phyloP scores from a whole-genome alignment of 2,113 vertebrate species.

The Solea solea region DNA sequence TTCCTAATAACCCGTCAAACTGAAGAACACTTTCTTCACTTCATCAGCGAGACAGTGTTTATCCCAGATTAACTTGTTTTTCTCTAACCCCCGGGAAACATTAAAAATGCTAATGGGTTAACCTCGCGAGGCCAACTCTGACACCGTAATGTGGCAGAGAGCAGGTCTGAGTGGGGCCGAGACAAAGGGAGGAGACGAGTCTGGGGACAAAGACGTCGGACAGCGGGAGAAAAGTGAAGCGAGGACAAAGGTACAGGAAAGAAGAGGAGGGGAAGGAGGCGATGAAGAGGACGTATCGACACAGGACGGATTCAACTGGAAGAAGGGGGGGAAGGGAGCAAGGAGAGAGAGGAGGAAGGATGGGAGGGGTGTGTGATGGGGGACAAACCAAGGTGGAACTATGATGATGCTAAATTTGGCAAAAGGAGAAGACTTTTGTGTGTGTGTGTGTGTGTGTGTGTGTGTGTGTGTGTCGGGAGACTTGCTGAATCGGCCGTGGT shows the following conservation, averaged over 20 bases:
- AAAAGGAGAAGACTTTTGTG: constrained; percentile 80
- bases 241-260: background rate
- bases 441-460: constrained; percentile 45
- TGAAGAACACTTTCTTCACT: constrained; percentile 4
- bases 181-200: background rate
- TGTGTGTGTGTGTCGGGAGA: constrained; percentile 59
- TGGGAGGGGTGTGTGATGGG: constrained; percentile 52
- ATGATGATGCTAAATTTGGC: constrained; percentile 90
- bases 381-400: constrained; percentile 87
- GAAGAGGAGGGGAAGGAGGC: constrained; percentile 33
- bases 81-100: constrained; percentile 11
- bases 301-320: constrained; percentile 57
- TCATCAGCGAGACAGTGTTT: background rate
- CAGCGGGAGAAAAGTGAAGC: background rate
- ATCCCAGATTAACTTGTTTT: background rate
- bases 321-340: constrained; percentile 31
- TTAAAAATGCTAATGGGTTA: constrained; percentile 35
- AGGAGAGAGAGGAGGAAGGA: constrained; percentile 54
- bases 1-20: constrained; percentile 31
- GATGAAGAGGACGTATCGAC: constrained; percentile 34
- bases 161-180: background rate
- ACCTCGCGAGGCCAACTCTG: constrained; percentile 14
- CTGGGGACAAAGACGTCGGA: background rate
- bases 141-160: constrained; percentile 27
- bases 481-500: constrained; percentile 84